phyloP scores from a whole-genome alignment of 1,140 invertebrate genomes.

The Frieseomelitta varia region DNA sequence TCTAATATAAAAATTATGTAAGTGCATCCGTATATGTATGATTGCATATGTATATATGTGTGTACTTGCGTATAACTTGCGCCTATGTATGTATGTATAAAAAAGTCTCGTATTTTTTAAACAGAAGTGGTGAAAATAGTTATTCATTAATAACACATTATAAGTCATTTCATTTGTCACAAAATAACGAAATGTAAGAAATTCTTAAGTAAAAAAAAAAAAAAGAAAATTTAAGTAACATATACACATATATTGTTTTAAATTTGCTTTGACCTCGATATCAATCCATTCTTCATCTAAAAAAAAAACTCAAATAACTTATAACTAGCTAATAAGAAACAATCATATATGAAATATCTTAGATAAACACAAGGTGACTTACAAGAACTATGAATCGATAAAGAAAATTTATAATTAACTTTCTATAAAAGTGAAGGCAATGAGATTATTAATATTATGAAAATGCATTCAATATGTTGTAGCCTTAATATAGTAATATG shows the following conservation, averaged over 20 bases:
- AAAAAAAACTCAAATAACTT: slow-evolving; percentile 26
- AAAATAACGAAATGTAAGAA: slow-evolving; percentile 48
- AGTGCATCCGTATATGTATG: slow-evolving; percentile 61
- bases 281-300: slow-evolving; percentile 35
- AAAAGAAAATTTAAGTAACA: slow-evolving; percentile 45
- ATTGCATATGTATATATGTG: slow-evolving; percentile 57
- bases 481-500: slow-evolving; percentile 50
- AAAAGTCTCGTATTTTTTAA: slow-evolving; percentile 63
- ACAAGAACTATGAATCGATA: slow-evolving; percentile 36
- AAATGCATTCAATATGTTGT: slow-evolving; percentile 41
- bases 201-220: slow-evolving; percentile 30
- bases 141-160: slow-evolving; percentile 48
- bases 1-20: slow-evolving; percentile 66
- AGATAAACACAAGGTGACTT: slow-evolving; percentile 28
- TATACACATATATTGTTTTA: slow-evolving; percentile 27
- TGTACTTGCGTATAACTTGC: slow-evolving; percentile 59
- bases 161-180: slow-evolving; percentile 44
- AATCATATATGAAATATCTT: slow-evolving; percentile 32
- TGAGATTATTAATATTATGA: slow-evolving; percentile 51
- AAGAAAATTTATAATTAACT: slow-evolving; percentile 54
- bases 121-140: slow-evolving; percentile 44
- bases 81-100: slow-evolving; percentile 66
- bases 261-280: slow-evolving; percentile 53
- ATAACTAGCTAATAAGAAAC: slow-evolving; percentile 41
- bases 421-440: slow-evolving; percentile 49